Evolutionary conservation across 2,113 vertebrate species (phyloP).

Genomic region (Orycteropus afer): DNA sequence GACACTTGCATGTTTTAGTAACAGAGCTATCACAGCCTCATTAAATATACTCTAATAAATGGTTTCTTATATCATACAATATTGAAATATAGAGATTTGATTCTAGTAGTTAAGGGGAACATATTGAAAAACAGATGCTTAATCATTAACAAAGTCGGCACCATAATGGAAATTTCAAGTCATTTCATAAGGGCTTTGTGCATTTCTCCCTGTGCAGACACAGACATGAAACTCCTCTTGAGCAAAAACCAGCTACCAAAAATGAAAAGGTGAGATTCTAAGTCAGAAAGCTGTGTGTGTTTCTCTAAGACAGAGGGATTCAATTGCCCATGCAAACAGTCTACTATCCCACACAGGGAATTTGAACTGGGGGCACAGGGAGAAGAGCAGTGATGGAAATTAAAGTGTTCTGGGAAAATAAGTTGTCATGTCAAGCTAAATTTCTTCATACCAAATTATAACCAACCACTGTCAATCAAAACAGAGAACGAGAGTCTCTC

Average conservation of each 20-base stretch:
- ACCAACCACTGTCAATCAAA: not conserved
- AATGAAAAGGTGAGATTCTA: not conserved
- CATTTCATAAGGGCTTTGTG: conserved; percentile 13
- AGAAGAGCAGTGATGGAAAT: not conserved
- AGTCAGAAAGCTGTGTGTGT: not conserved
- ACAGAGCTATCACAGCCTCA: not conserved
- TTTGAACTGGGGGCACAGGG: not conserved
- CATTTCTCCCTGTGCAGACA: not conserved
- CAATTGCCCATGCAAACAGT: not conserved
- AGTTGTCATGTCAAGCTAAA: not conserved
- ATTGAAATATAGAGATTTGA: not conserved
- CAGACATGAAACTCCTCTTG: not conserved
- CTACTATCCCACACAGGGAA: not conserved
- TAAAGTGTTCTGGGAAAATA: not conserved
- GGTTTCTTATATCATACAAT: not conserved
- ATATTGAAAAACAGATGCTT: not conserved
- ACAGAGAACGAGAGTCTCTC: not conserved
- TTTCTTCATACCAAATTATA: not conserved
- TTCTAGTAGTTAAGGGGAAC: not conserved
- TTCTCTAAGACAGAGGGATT: conserved; percentile 21
- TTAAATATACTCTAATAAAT: conserved; percentile 1
- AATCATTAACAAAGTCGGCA: not conserved
- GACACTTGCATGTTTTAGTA: not conserved
- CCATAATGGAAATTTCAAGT: not conserved
- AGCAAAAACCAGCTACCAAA: not conserved